Conservation (phyloP, 2,113 vertebrate species). For the Carassius carassius region DNA sequence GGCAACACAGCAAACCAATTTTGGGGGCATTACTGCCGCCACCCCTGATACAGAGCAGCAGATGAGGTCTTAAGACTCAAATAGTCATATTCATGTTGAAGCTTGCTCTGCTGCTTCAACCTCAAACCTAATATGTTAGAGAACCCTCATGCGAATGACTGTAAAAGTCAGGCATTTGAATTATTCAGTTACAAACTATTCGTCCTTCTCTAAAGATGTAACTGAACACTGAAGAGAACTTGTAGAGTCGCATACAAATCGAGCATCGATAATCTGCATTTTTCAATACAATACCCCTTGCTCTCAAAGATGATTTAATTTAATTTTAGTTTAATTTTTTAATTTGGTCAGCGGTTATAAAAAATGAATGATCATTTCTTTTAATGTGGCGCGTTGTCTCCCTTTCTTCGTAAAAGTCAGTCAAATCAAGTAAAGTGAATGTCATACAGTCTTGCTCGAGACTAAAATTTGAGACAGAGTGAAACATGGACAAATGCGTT, state of each 20-base stretch:
- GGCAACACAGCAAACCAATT: not conserved
- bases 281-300: not conserved
- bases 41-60: not conserved
- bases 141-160: not conserved
- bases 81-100: slow-evolving; percentile 8
- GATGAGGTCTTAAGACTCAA: not conserved
- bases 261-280: not conserved
- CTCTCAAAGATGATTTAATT: no score
- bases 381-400: no score
- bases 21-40: not conserved
- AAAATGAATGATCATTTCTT: no score
- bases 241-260: not conserved
- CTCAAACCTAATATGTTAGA: not conserved
- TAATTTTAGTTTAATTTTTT: no score
- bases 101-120: not conserved
- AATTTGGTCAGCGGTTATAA: no score
- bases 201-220: not conserved
- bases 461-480: no score
- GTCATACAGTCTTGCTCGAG: no score
- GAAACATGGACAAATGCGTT: no score
- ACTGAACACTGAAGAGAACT: not conserved
- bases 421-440: no score
- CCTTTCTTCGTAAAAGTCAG: no score
- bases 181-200: not conserved
- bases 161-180: not conserved